phyloP scores from a whole-genome alignment of 2,113 vertebrate species.

The Cynoglossus semilaevis region DNA sequence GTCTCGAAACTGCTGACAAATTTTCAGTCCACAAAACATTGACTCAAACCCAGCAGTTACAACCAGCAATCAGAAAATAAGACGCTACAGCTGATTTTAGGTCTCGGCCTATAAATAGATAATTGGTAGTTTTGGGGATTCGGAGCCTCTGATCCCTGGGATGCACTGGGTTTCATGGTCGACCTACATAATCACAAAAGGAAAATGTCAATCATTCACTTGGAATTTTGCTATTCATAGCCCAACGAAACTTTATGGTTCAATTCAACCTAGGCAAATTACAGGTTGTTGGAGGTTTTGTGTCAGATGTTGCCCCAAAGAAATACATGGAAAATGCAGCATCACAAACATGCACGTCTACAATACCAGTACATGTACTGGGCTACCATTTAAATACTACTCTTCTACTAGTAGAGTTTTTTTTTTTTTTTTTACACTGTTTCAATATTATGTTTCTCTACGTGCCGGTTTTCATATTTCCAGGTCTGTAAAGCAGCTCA shows the following conservation, averaged over 20 bases:
- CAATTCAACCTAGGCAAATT: constrained; percentile 15
- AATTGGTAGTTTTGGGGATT: constrained; percentile 42
- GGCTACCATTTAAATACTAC: too few relatives aligned
- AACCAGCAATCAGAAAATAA: constrained; percentile 28
- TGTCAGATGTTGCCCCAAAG: background rate
- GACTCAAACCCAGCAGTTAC: constrained; percentile 4
- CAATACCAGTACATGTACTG: background rate
- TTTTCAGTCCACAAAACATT: constrained; percentile 1
- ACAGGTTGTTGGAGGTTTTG: constrained; percentile 18
- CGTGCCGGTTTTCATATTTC: too few relatives aligned
- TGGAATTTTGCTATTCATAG: constrained; percentile 23
- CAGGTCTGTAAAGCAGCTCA: too few relatives aligned
- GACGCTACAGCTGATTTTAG: constrained; percentile 38
- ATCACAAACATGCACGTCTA: background rate
- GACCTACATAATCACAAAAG: constrained; percentile 33
- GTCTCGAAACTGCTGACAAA: constrained; percentile 20
- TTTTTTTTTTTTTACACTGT: too few relatives aligned
- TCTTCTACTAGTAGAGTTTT: too few relatives aligned
- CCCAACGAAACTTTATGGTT: constrained; percentile 2
- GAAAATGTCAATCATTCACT: constrained; percentile 29
- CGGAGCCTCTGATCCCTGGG: constrained; percentile 45
- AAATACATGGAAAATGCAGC: constrained; percentile 1
- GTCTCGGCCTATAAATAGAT: constrained; percentile 43
- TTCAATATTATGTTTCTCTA: too few relatives aligned
- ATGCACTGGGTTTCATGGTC: constrained; percentile 32